phyloP scores from a whole-genome alignment of 2,888 invertebrate species.

The Tachina grossa region DNA sequence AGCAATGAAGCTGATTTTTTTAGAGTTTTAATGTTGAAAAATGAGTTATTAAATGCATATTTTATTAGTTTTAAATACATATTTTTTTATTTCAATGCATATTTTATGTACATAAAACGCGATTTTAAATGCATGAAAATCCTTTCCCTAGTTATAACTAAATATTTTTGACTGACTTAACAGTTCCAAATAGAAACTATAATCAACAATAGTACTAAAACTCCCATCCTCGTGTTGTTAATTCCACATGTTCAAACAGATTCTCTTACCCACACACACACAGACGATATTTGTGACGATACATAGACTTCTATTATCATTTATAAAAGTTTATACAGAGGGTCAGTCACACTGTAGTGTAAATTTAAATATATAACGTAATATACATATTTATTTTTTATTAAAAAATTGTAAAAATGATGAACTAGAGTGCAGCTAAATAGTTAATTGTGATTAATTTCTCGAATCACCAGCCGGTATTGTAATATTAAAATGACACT shows the following conservation, averaged over 20 bases:
- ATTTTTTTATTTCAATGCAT: too few species aligned
- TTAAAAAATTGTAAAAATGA: slow-evolving; percentile 24
- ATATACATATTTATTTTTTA: slow-evolving; percentile 9
- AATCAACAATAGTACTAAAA: neutral
- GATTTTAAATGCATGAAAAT: too few species aligned
- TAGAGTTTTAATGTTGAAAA: too few species aligned
- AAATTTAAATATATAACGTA: neutral
- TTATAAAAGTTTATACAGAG: slow-evolving; percentile 29
- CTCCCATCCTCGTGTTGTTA: neutral
- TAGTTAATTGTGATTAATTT: slow-evolving; percentile 72
- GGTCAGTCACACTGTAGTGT: slow-evolving; percentile 5
- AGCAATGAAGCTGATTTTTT: too few species aligned
- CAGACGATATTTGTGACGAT: slow-evolving; percentile 27
- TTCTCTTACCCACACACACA: neutral
- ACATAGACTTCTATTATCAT: slow-evolving; percentile 47
- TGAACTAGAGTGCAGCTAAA: slow-evolving; percentile 55
- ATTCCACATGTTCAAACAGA: slow-evolving; percentile 4
- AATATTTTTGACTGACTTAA: too few species aligned
- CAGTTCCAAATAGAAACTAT: too few species aligned
- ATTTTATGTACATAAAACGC: too few species aligned
- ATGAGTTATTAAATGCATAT: too few species aligned
- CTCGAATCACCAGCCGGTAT: slow-evolving; percentile 48
- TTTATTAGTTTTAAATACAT: too few species aligned
- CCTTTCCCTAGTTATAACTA: too few species aligned
- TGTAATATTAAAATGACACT: slow-evolving; percentile 32